Percentiles rank a stretch among this genome's conserved stretches.
Conservation (phyloP, 2,888 invertebrate species). For the Xestia rhomboidea region DNA sequence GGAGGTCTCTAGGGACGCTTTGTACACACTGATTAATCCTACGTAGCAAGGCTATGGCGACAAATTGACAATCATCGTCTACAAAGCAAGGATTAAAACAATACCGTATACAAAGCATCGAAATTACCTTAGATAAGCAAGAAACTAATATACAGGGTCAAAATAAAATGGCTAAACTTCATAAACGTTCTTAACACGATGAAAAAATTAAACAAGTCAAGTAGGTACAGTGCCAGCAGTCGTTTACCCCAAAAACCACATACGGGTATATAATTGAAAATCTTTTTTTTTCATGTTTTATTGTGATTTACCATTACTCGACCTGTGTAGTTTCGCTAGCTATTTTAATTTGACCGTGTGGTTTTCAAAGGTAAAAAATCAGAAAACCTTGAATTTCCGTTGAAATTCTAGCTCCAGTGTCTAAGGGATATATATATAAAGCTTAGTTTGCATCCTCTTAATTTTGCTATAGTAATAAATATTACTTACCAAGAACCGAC, state of each 20-base stretch:
- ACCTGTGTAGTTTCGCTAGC: background rate
- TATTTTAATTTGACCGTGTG: background rate
- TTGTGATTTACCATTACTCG: background rate
- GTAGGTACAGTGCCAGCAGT: background rate
- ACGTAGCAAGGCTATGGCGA: slow-evolving; percentile 20
- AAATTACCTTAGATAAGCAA: background rate
- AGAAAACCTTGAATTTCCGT: background rate
- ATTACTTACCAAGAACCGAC: too few species aligned
- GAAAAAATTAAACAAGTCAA: background rate
- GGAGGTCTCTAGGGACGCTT: slow-evolving; percentile 34
- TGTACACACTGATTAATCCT: slow-evolving; percentile 52
- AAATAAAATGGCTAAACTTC: background rate
- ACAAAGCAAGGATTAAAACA: slow-evolving; percentile 25
- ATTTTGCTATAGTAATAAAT: slow-evolving; percentile 30
- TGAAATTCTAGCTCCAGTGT: background rate
- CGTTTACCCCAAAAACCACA: background rate
- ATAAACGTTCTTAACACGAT: background rate
- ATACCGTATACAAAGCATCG: background rate
- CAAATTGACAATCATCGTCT: slow-evolving; percentile 51
- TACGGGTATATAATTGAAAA: background rate
- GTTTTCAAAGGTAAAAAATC: background rate
- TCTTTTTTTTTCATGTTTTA: background rate
- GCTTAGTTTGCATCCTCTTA: background rate
- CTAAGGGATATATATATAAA: background rate
- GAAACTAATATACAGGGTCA: background rate